These are phyloP conservation scores for Peromyscus aztecus DNA, from an alignment of 2,797 vertebrate species.

Conservation along the genomic window DNA sequence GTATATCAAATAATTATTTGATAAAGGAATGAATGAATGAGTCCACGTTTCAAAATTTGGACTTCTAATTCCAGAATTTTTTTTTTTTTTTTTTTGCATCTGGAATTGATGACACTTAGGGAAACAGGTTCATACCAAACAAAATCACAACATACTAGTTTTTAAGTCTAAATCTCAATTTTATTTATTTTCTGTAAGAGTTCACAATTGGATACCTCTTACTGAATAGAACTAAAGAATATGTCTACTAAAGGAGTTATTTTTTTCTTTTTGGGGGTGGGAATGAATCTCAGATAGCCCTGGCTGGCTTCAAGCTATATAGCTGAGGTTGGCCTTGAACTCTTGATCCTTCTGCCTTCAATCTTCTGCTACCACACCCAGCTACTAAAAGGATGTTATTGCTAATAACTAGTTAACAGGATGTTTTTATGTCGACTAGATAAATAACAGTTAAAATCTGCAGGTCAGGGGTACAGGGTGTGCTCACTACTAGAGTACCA, in stretches of 20 bases:
- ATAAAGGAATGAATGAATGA: background rate
- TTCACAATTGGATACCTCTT: background rate
- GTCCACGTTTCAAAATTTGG: slow-evolving; percentile 34
- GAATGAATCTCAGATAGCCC: background rate
- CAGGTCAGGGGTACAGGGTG: background rate
- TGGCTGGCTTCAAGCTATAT: background rate
- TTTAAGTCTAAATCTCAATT: slow-evolving; percentile 42
- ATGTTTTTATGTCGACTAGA: background rate
- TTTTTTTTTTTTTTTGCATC: background rate
- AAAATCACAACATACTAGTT: slow-evolving; percentile 9
- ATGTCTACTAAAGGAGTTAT: background rate
- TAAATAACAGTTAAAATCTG: background rate
- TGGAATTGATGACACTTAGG: background rate
- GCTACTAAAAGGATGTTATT: background rate
- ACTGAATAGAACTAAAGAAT: background rate
- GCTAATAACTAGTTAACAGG: background rate
- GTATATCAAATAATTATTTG: background rate
- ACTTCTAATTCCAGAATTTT: slow-evolving; percentile 22
- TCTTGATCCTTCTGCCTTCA: background rate
- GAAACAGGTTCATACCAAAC: slow-evolving; percentile 36
- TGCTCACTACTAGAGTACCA: background rate
- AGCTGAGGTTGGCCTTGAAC: background rate
- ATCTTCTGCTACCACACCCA: background rate
- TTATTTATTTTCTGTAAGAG: background rate
- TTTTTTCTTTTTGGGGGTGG: background rate